Evolutionary conservation across 2,113 vertebrate species (phyloP).

Genomic region (Ranitomeya imitator): DNA sequence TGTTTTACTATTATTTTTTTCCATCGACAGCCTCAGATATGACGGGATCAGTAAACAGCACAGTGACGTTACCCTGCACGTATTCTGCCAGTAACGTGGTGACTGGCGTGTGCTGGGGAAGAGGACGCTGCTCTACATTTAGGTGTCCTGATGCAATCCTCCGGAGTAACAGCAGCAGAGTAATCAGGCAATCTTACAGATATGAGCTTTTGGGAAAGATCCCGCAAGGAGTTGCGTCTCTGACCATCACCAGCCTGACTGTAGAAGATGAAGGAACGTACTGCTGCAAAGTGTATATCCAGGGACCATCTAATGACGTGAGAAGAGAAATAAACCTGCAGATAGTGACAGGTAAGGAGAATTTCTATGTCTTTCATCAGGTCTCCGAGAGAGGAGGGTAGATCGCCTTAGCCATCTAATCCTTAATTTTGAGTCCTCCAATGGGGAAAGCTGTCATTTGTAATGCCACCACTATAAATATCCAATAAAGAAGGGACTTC

Average conservation of each 20-base stretch:
- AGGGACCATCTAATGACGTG: background rate
- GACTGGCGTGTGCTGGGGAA: background rate
- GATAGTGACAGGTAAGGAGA: background rate
- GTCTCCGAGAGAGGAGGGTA: too few relatives aligned
- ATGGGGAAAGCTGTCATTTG: too few relatives aligned
- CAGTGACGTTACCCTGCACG: background rate
- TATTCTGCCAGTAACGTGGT: too few relatives aligned
- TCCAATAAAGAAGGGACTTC: too few relatives aligned
- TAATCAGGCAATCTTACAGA: background rate
- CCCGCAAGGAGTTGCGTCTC: background rate
- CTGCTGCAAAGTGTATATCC: conserved; percentile 65
- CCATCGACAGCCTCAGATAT: background rate
- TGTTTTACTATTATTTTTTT: too few relatives aligned
- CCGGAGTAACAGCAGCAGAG: background rate
- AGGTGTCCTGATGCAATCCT: background rate
- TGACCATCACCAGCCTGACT: background rate
- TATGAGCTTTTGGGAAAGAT: background rate
- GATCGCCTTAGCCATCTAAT: too few relatives aligned
- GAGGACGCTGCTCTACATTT: background rate
- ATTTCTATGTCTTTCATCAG: background rate
- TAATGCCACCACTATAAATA: too few relatives aligned
- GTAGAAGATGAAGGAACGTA: background rate
- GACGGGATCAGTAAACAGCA: background rate
- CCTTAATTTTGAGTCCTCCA: too few relatives aligned
- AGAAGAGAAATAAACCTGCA: background rate